A percentile compares a stretch with the other conserved stretches of the same genome.
phyloP scores from a whole-genome alignment of 1,140 invertebrate species.

The Coptotermes formosanus region DNA sequence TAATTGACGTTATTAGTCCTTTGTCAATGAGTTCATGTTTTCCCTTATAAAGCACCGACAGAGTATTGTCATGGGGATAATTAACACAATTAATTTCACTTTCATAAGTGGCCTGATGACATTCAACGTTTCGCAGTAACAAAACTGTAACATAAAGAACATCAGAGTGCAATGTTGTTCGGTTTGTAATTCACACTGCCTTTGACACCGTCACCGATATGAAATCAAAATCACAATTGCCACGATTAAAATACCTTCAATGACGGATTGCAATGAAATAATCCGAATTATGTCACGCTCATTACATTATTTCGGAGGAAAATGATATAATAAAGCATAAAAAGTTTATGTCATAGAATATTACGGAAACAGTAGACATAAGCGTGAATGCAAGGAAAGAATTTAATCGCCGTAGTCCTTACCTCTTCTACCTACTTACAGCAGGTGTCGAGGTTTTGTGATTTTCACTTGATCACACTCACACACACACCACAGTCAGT shows the following conservation, averaged over 20 bases:
- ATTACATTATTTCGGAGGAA: background rate
- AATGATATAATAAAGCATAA: no score
- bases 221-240: background rate
- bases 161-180: background rate
- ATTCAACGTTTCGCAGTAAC: background rate
- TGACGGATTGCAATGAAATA: background rate
- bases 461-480: no score
- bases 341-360: no score
- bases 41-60: background rate
- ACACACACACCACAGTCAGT: no score
- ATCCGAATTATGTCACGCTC: background rate
- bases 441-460: no score
- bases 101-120: background rate
- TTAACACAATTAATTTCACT: conserved; percentile 17
- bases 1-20: background rate
- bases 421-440: no score
- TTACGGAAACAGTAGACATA: no score
- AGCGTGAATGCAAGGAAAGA: no score
- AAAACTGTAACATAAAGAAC: background rate
- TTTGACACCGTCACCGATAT: background rate
- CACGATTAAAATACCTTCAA: background rate
- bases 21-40: background rate
- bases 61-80: background rate
- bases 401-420: no score
- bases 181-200: background rate